phyloP scores from a whole-genome alignment of 2,888 invertebrate species.

The Oeneis ivallda region DNA sequence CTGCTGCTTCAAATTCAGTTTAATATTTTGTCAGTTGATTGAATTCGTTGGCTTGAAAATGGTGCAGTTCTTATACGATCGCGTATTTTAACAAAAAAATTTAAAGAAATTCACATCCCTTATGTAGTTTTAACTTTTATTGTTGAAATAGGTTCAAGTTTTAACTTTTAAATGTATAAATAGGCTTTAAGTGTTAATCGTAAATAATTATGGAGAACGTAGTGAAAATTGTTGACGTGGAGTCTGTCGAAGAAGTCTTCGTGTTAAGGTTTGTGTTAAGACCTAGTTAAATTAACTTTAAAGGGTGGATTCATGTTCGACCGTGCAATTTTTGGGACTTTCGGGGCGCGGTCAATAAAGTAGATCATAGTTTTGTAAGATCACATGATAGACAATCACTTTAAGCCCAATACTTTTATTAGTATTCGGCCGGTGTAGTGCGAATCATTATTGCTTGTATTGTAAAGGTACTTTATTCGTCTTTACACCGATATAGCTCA shows the following conservation, averaged over 20 bases:
- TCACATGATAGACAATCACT: background rate
- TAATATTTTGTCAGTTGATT: conserved; percentile 8
- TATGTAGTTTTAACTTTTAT: background rate
- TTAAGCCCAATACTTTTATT: too few species aligned
- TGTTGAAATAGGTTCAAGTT: conserved; percentile 1
- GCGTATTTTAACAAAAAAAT: background rate
- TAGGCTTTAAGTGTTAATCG: too few species aligned
- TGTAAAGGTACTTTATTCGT: too few species aligned
- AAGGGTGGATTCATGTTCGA: too few species aligned
- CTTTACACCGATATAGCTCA: too few species aligned
- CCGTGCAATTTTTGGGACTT: too few species aligned
- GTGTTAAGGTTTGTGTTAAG: conserved; percentile 55
- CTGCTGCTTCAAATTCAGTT: too few species aligned
- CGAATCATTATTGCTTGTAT: too few species aligned
- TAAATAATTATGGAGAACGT: conserved; percentile 36
- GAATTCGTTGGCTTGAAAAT: background rate
- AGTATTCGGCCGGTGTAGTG: too few species aligned
- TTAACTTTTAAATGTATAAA: background rate
- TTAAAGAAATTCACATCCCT: background rate
- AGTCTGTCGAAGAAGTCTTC: conserved; percentile 56
- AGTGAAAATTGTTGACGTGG: conserved; percentile 47
- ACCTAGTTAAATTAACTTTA: background rate
- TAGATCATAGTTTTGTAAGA: background rate
- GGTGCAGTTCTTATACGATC: background rate
- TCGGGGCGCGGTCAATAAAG: background rate